These are phyloP conservation scores for Stylophora pistillata DNA, from an alignment of 64 coral and sea anemone genomes.

Conservation along the genomic window DNA sequence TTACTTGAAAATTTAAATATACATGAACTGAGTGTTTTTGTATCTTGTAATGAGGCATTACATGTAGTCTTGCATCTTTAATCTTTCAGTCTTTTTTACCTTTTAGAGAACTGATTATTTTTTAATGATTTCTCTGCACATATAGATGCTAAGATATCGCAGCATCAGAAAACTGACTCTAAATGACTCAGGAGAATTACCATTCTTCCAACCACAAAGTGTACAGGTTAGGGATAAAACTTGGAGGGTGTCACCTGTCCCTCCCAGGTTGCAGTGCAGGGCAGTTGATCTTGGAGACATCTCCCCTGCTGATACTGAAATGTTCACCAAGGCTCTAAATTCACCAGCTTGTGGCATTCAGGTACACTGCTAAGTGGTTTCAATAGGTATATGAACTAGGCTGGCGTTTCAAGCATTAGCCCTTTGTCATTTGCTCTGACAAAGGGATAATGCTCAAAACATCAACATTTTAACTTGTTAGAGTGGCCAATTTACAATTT, in stretches of 20 bases:
- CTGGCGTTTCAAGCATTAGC: no score
- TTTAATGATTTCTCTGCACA: neutral
- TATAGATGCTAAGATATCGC: slow-evolving; percentile 18
- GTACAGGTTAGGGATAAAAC: slow-evolving; percentile 4
- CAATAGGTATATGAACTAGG: no score
- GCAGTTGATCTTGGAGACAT: slow-evolving; percentile 65
- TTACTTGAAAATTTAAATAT: no score
- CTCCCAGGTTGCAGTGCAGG: slow-evolving; percentile 30
- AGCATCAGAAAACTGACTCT: slow-evolving; percentile 33
- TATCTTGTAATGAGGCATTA: no score
- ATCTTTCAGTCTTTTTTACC: no score
- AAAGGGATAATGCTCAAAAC: no score
- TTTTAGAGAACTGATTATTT: neutral
- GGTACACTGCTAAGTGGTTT: slow-evolving; percentile 17
- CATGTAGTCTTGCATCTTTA: no score
- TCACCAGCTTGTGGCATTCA: slow-evolving; percentile 72
- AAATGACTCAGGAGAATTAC: slow-evolving; percentile 7
- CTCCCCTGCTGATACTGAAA: slow-evolving; percentile 57
- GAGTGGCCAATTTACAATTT: no score
- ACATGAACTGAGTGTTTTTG: no score
- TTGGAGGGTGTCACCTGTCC: slow-evolving; percentile 38
- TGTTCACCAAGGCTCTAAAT: slow-evolving; percentile 53
- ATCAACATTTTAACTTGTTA: no score
- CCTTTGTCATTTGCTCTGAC: no score
- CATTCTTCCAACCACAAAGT: slow-evolving; percentile 23